A percentile compares a stretch with the other conserved stretches of the same genome.
phyloP scores from a whole-genome alignment of 2,113 vertebrate genomes.

The Xiphorhynchus elegans region DNA sequence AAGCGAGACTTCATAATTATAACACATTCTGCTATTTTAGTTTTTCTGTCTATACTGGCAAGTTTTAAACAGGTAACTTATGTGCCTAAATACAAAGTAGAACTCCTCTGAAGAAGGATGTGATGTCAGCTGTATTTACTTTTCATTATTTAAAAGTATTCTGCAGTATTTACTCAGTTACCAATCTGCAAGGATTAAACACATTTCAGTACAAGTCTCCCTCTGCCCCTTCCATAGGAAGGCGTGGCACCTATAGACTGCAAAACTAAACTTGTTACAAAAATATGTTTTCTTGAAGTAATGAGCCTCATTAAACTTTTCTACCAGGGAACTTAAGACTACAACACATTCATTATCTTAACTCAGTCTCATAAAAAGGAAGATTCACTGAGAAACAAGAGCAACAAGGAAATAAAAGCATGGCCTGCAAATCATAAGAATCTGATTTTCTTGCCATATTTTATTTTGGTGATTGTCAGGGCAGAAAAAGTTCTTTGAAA shows the following conservation, averaged over 20 bases:
- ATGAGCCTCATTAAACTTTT: neutral
- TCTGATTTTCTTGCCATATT: neutral
- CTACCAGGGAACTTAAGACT: neutral
- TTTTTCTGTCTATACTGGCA: neutral
- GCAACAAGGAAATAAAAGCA: neutral
- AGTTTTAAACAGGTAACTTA: neutral
- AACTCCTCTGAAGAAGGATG: neutral
- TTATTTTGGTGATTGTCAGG: neutral
- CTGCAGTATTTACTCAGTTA: neutral
- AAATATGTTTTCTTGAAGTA: neutral
- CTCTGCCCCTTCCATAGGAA: neutral
- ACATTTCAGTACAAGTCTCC: neutral
- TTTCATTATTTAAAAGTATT: neutral
- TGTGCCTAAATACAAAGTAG: neutral
- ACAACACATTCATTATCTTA: neutral
- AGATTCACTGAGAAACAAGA: neutral
- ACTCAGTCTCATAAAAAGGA: neutral
- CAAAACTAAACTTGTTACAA: neutral
- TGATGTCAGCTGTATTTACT: neutral
- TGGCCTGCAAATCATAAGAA: neutral
- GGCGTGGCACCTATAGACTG: neutral
- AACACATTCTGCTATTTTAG: neutral
- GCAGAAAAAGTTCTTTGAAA: neutral
- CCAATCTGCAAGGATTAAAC: neutral
- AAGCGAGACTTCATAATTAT: neutral